These are phyloP conservation scores for Plebejus melissa DNA, from an alignment of 2,888 invertebrate species.

Conservation along the genomic window DNA sequence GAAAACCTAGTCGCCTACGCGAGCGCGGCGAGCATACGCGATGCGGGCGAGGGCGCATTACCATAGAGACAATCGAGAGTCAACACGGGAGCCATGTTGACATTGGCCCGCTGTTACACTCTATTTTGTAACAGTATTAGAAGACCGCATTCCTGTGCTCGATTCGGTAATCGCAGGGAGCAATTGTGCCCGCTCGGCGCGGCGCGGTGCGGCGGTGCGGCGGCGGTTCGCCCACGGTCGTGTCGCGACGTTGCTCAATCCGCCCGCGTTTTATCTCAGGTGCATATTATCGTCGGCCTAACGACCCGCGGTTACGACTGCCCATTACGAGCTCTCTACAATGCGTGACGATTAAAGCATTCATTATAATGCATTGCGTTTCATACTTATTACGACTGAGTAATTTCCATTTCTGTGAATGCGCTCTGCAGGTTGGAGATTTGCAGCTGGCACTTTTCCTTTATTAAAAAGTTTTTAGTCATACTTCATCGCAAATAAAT, in stretches of 20 bases:
- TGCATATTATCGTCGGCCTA: slow-evolving; percentile 58
- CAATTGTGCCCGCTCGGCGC: slow-evolving; percentile 63
- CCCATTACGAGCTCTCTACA: slow-evolving; percentile 36
- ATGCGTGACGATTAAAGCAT: slow-evolving; percentile 21
- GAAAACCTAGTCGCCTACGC: slow-evolving; percentile 73
- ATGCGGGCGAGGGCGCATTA: slow-evolving; percentile 55
- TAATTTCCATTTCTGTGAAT: background rate
- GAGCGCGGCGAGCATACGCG: slow-evolving; percentile 50
- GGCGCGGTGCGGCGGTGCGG: slow-evolving; percentile 40
- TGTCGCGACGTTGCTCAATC: slow-evolving; percentile 63
- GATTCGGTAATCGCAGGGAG: slow-evolving; percentile 58
- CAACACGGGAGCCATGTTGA: slow-evolving; percentile 61
- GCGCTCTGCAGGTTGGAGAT: background rate
- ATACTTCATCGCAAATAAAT: background rate
- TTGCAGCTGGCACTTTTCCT: background rate
- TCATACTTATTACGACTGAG: slow-evolving; percentile 13
- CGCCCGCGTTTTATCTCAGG: slow-evolving; percentile 50
- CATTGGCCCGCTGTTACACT: slow-evolving; percentile 71
- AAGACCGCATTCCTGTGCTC: slow-evolving; percentile 66
- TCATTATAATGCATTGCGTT: slow-evolving; percentile 15
- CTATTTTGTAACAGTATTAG: slow-evolving; percentile 71
- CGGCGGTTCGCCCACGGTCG: slow-evolving; percentile 41
- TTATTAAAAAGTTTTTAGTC: background rate
- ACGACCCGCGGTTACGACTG: slow-evolving; percentile 40
- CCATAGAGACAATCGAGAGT: slow-evolving; percentile 54